phyloP scores from a whole-genome alignment of 2,113 vertebrate species.

The Cervus canadensis region DNA sequence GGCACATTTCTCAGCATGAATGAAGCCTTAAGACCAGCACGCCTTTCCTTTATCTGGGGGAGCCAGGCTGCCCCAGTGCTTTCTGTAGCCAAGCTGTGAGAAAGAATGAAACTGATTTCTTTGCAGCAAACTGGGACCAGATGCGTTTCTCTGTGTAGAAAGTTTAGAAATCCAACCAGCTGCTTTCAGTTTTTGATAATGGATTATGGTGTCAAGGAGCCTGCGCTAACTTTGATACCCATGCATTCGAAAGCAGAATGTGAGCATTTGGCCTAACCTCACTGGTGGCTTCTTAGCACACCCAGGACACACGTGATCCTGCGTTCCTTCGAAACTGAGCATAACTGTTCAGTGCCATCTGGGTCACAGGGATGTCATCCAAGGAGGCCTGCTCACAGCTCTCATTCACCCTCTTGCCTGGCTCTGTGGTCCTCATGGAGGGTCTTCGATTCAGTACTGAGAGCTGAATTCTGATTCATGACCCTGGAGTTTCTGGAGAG shows the following conservation, averaged over 20 bases:
- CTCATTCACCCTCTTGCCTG: slow-evolving; percentile 34
- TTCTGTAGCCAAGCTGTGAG: slow-evolving; percentile 39
- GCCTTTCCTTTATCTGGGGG: slow-evolving; percentile 59
- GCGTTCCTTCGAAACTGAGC: slow-evolving; percentile 39
- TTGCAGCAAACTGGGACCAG: slow-evolving; percentile 74
- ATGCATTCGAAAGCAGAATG: slow-evolving; percentile 66
- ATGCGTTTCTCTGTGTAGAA: slow-evolving; percentile 72
- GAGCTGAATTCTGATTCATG: slow-evolving; percentile 27
- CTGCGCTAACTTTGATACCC: slow-evolving; percentile 71
- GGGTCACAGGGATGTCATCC: slow-evolving; percentile 43
- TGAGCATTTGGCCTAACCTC: slow-evolving; percentile 59
- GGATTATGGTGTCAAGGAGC: slow-evolving; percentile 62
- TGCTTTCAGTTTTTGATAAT: slow-evolving; percentile 80
- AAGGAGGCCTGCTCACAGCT: neutral
- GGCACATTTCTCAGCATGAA: slow-evolving; percentile 64
- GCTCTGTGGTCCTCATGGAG: slow-evolving; percentile 43
- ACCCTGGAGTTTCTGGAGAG: slow-evolving; percentile 49
- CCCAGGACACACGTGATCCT: slow-evolving; percentile 54
- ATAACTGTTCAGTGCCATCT: slow-evolving; percentile 70
- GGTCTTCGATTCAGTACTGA: slow-evolving; percentile 50
- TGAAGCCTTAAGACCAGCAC: slow-evolving; percentile 48
- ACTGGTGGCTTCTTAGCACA: slow-evolving; percentile 69
- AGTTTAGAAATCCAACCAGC: slow-evolving; percentile 74
- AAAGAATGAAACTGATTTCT: slow-evolving; percentile 49
- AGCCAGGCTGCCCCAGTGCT: slow-evolving; percentile 10